A percentile compares a stretch with the other conserved stretches of the same genome.
These are phyloP conservation scores for Styela clava DNA, from an alignment of 23 tunicate species.

Conservation along the genomic window DNA sequence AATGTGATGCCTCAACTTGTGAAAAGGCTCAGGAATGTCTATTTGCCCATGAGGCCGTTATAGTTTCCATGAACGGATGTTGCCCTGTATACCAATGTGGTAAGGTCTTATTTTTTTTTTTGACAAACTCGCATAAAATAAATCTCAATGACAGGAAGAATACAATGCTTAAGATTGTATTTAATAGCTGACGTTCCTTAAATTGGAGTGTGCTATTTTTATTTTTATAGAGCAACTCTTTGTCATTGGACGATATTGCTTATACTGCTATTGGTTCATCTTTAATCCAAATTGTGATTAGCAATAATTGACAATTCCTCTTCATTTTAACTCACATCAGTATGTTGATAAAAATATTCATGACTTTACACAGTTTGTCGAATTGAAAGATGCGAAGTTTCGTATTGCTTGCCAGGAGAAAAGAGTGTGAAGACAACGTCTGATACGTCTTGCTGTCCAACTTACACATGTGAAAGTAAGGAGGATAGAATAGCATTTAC, in stretches of 20 bases:
- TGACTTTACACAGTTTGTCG: slow-evolving; percentile 13
- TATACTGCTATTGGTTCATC: too few relatives aligned
- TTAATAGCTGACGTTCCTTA: too few relatives aligned
- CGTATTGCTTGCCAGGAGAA: slow-evolving; percentile 2
- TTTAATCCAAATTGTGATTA: too few relatives aligned
- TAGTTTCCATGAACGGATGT: not conserved
- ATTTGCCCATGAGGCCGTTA: not conserved
- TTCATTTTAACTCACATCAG: too few relatives aligned
- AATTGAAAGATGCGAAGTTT: not conserved
- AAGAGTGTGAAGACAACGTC: not conserved
- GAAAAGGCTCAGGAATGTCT: not conserved
- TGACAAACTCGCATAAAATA: not conserved
- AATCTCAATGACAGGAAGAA: too few relatives aligned
- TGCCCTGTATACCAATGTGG: slow-evolving; percentile 4
- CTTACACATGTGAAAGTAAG: slow-evolving; percentile 6
- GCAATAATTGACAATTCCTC: too few relatives aligned
- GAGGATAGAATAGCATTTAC: too few relatives aligned
- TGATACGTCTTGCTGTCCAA: slow-evolving; percentile 12
- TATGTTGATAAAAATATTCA: too few relatives aligned
- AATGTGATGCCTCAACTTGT: slow-evolving; percentile 6
- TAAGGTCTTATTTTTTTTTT: not conserved
- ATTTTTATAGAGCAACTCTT: too few relatives aligned
- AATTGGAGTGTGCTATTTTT: too few relatives aligned
- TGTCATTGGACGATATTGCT: too few relatives aligned
- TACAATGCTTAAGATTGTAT: too few relatives aligned